phyloP scores from a whole-genome alignment of 1,140 invertebrate genomes.

The Pseudomyrmex gracilis region DNA sequence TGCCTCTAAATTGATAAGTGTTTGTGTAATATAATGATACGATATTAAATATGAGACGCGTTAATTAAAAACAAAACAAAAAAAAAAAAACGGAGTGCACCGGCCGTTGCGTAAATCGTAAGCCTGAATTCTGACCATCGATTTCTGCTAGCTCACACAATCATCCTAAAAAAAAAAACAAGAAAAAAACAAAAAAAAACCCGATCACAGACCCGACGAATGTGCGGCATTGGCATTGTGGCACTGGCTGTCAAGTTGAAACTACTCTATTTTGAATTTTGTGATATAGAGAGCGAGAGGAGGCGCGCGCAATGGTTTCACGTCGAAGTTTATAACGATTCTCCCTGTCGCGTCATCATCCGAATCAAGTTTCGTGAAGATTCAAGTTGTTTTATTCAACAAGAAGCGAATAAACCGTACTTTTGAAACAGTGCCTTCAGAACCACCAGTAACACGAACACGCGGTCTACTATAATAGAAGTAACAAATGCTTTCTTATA shows the following conservation, averaged over 20 bases:
- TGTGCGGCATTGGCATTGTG: conserved; percentile 73
- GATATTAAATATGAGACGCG: conserved; percentile 71
- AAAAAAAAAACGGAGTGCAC: conserved; percentile 73
- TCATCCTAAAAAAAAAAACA: conserved; percentile 48
- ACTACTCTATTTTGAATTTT: conserved; percentile 80
- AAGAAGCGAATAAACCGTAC: conserved; percentile 64
- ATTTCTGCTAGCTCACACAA: conserved; percentile 76
- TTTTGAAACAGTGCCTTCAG: conserved; percentile 84
- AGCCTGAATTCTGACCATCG: conserved; percentile 79
- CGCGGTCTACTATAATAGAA: conserved; percentile 79
- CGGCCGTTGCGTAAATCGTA: conserved; percentile 71
- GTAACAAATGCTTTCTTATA: conserved; percentile 75
- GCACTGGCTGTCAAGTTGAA: conserved; percentile 78
- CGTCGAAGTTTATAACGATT: conserved; percentile 77
- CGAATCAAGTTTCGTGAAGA: conserved; percentile 66
- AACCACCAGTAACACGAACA: conserved; percentile 77
- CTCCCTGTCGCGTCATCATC: conserved; percentile 71
- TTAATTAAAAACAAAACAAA: too few species aligned
- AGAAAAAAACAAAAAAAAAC: too few species aligned
- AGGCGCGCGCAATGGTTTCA: conserved; percentile 73
- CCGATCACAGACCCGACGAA: conserved; percentile 77
- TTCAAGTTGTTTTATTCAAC: conserved; percentile 56
- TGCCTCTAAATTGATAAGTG: conserved; percentile 85
- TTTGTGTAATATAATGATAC: conserved; percentile 82
- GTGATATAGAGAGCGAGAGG: conserved; percentile 79